A percentile compares a stretch with the other conserved stretches of the same genome.
Evolutionary conservation across 2,888 invertebrate species (phyloP).

Genomic region (Dryobota labecula): DNA sequence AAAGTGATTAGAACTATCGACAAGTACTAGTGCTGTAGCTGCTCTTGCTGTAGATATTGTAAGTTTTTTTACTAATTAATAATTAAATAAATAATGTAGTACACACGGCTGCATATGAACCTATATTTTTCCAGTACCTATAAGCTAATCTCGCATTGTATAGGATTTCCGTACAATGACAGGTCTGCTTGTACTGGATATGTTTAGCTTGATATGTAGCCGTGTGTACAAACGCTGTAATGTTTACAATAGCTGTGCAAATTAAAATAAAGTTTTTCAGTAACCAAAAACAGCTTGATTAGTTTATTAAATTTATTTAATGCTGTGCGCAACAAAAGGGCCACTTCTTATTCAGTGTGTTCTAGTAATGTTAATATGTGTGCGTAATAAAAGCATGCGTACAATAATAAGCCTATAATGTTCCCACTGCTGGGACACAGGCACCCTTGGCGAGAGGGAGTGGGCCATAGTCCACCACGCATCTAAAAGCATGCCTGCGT

Average conservation of each 20-base stretch:
- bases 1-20: slow-evolving; percentile 15
- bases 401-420: too few species aligned
- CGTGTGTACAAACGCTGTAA: too few species aligned
- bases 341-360: too few species aligned
- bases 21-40: background rate
- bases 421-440: too few species aligned
- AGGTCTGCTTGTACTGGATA: too few species aligned
- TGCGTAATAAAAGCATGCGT: background rate
- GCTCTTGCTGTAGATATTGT: slow-evolving; percentile 6
- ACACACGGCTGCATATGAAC: too few species aligned
- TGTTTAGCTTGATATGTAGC: too few species aligned
- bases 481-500: background rate
- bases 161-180: too few species aligned
- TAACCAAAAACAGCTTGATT: background rate
- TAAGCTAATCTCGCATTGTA: too few species aligned
- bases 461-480: too few species aligned
- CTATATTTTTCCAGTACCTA: too few species aligned
- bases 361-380: background rate
- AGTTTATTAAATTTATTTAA: background rate
- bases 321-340: slow-evolving; percentile 7
- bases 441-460: too few species aligned
- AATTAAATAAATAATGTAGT: background rate
- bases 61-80: slow-evolving; percentile 9
- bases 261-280: background rate
- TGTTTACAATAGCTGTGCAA: background rate